Conservation (phyloP, 2,113 vertebrate species). For the Cinclus mexicanus region DNA sequence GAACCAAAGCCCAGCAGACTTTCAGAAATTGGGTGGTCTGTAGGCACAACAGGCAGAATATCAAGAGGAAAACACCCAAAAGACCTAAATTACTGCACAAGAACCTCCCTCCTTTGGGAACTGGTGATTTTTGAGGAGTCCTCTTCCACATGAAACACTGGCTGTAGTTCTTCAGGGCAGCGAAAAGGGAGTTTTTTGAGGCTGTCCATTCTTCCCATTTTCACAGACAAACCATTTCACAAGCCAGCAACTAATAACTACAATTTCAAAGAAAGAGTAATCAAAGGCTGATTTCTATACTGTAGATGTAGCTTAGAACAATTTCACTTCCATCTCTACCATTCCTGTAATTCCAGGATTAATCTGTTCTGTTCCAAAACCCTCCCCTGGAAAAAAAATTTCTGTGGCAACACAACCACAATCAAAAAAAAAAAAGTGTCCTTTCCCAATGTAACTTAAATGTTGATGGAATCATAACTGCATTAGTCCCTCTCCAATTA, state of each 20-base stretch:
- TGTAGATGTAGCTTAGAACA: neutral
- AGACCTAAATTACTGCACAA: neutral
- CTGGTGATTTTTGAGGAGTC: neutral
- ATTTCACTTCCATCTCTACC: neutral
- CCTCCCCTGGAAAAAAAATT: neutral
- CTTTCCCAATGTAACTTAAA: slow-evolving; percentile 52
- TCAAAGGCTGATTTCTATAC: neutral
- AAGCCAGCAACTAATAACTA: neutral
- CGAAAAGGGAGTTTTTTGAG: neutral
- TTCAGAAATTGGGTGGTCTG: neutral
- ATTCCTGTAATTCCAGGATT: neutral
- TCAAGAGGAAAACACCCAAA: neutral
- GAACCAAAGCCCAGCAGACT: neutral
- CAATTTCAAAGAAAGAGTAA: neutral
- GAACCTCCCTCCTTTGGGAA: neutral
- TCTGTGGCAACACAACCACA: neutral
- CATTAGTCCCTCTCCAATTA: slow-evolving; percentile 54
- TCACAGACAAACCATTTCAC: neutral
- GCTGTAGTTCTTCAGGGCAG: neutral
- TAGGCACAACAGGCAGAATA: neutral
- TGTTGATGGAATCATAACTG: slow-evolving; percentile 56
- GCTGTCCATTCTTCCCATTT: neutral
- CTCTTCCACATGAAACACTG: neutral
- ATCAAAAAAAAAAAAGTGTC: neutral
- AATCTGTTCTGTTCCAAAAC: neutral